Evolutionary conservation across 2,888 invertebrate genomes (phyloP).

Genomic region (Omphaloscelis lunosa): DNA sequence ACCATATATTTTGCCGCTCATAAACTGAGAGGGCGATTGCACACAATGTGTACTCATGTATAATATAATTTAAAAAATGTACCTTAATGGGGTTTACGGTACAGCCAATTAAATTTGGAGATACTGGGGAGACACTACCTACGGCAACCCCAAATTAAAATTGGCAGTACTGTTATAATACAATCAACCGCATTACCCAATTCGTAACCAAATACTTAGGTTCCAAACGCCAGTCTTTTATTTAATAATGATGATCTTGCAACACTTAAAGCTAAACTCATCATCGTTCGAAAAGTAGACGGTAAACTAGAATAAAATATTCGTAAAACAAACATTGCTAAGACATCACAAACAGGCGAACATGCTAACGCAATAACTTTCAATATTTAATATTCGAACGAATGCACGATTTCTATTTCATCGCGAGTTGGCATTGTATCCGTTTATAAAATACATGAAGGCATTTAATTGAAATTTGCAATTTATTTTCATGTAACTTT

Average conservation of each 20-base stretch:
- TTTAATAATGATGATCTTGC: not conserved
- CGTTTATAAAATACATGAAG: constrained; percentile 55
- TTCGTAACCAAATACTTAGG: not conserved
- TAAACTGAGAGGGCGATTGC: too few species aligned
- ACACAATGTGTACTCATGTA: too few species aligned
- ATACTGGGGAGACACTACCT: too few species aligned
- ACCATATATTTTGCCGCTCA: too few species aligned
- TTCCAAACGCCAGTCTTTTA: not conserved
- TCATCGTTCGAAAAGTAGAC: not conserved
- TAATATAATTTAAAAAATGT: too few species aligned
- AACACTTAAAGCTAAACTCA: not conserved
- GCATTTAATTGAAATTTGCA: constrained; percentile 40
- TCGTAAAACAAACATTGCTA: constrained; percentile 30
- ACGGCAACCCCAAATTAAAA: too few species aligned
- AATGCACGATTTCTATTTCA: constrained; percentile 61
- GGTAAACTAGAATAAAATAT: not conserved
- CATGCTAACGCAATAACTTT: constrained; percentile 48
- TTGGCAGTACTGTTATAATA: too few species aligned
- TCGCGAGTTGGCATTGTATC: constrained; percentile 50
- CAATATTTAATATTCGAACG: constrained; percentile 55
- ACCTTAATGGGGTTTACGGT: too few species aligned
- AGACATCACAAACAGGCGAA: constrained; percentile 43
- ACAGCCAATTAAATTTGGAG: too few species aligned
- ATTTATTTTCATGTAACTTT: constrained; percentile 46
- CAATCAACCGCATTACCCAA: not conserved